These are phyloP conservation scores for Melanotaenia pygmaea DNA, from an alignment of 2,797 vertebrate species.

Conservation along the genomic window DNA sequence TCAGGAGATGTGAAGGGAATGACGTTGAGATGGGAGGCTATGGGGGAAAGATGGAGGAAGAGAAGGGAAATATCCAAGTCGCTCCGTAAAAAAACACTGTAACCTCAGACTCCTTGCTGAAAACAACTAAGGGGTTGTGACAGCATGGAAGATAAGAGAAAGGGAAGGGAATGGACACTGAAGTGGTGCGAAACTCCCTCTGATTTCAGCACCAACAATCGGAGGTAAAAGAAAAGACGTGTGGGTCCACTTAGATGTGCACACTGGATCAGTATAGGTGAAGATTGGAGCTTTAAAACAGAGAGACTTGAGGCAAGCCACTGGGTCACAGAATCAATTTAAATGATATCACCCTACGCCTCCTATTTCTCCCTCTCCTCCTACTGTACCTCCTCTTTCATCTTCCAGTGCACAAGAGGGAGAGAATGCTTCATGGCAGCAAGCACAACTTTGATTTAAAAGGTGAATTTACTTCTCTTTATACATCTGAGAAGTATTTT, in stretches of 20 bases:
- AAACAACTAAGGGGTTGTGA: conserved; percentile 53
- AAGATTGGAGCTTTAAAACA: conserved; percentile 51
- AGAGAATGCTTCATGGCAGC: conserved; percentile 7
- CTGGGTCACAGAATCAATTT: conserved; percentile 74
- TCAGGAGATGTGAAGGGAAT: conserved; percentile 26
- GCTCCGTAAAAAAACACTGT: conserved; percentile 4
- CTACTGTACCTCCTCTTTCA: conserved; percentile 52
- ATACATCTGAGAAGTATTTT: conserved; percentile 35
- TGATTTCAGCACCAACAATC: conserved; percentile 41
- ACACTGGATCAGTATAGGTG: conserved; percentile 40
- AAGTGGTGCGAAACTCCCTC: conserved; percentile 45
- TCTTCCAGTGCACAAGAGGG: conserved; percentile 24
- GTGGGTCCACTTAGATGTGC: conserved; percentile 45
- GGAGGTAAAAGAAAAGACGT: conserved; percentile 29
- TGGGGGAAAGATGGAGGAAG: conserved; percentile 15
- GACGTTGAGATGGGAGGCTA: conserved; percentile 3
- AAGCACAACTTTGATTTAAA: conserved; percentile 35
- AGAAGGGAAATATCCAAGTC: conserved; percentile 3
- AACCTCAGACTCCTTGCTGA: conserved; percentile 20
- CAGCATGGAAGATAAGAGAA: conserved; percentile 59
- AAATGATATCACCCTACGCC: conserved; percentile 61
- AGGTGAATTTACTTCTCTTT: conserved; percentile 43
- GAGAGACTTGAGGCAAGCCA: conserved; percentile 63
- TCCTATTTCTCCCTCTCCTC: conserved; percentile 56
- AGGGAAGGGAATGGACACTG: conserved; percentile 24